A percentile compares a stretch with the other conserved stretches of the same genome.
Evolutionary conservation across 2,797 vertebrate genomes (phyloP).

Genomic region (Numenius phaeopus): DNA sequence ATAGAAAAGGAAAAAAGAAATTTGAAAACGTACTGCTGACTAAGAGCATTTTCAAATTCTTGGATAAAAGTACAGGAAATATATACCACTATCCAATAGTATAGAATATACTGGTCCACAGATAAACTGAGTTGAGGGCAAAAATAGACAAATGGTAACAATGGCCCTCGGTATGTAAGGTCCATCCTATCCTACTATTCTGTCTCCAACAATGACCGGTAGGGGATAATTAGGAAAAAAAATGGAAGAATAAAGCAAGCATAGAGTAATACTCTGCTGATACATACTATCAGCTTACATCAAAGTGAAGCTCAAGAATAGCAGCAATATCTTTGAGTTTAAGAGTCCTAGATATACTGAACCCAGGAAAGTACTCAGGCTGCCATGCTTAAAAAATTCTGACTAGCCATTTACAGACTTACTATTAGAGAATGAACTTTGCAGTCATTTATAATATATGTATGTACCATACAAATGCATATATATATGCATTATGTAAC

Average conservation of each 20-base stretch:
- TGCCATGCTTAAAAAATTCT: neutral
- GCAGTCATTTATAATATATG: neutral
- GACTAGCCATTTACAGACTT: neutral
- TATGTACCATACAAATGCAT: neutral
- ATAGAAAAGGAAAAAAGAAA: neutral
- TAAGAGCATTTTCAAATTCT: neutral
- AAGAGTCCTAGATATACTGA: neutral
- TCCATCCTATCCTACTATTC: neutral
- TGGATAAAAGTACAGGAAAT: neutral
- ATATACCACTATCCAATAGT: too few relatives aligned
- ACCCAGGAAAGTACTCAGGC: neutral
- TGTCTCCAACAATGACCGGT: neutral
- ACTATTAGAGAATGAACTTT: neutral
- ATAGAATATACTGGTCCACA: neutral
- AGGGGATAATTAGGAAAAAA: neutral
- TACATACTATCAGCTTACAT: neutral
- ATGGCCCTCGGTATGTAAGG: fast-evolving
- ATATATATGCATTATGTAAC: neutral
- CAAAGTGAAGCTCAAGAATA: neutral
- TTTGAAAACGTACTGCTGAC: neutral
- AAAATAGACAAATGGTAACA: neutral
- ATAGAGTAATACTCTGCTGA: neutral
- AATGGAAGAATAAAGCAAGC: neutral
- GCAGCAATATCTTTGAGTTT: neutral
- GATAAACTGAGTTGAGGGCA: neutral